Percentiles rank a stretch among this genome's conserved stretches.
Evolutionary conservation across 2,888 invertebrate genomes (phyloP).

Genomic region (Zygogramma bicolorata): DNA sequence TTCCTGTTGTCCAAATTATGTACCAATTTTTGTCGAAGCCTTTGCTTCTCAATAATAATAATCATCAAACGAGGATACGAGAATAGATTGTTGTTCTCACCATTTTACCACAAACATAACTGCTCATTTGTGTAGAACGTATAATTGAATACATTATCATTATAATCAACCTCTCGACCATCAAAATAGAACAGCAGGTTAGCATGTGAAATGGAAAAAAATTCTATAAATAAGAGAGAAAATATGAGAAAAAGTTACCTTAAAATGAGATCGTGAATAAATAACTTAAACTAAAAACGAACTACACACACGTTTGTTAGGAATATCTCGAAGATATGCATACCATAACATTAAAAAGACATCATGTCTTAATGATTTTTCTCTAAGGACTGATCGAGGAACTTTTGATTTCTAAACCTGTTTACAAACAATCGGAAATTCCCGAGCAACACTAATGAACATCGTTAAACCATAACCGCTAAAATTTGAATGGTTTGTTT

Average conservation of each 20-base stretch:
- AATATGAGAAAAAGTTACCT: conserved; percentile 8
- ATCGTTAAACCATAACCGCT: conserved; percentile 8
- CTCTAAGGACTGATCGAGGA: neutral
- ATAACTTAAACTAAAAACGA: conserved; percentile 5
- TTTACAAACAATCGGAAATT: conserved; percentile 13
- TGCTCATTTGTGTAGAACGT: conserved; percentile 1
- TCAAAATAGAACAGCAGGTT: neutral
- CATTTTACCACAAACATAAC: conserved; percentile 4
- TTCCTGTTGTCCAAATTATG: neutral
- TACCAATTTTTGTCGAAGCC: neutral
- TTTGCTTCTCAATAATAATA: neutral
- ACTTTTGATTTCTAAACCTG: neutral
- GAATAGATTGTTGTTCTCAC: neutral
- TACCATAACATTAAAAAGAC: neutral
- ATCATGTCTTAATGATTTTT: conserved; percentile 6
- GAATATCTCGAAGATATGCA: neutral
- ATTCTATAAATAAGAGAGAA: neutral
- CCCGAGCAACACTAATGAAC: neutral
- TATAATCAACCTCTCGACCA: neutral
- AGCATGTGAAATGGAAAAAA: neutral
- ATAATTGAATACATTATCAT: conserved; percentile 7
- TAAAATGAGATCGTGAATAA: conserved; percentile 10
- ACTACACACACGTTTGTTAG: neutral
- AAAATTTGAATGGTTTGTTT: neutral
- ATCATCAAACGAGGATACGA: neutral